Base-by-base conservation (phyloP, 2,113 vertebrate genomes). In the Pseudopodoces humilis region DNA sequence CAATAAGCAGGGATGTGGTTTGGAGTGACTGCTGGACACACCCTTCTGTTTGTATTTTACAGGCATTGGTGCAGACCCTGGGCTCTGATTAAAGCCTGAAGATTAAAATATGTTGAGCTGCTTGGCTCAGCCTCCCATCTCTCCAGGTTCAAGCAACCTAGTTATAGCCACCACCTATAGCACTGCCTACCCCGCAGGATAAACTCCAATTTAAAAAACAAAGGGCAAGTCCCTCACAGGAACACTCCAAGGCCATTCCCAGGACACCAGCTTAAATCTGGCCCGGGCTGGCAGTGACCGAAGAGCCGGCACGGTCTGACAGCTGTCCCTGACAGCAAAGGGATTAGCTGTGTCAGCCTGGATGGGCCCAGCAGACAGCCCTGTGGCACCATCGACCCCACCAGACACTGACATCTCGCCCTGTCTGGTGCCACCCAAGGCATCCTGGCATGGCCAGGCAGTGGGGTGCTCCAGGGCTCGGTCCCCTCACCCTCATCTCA, bases 301-400 rank as follows among this genome's bases (percentile, higher is more conserved):
- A 50, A 78, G 91, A 50, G 28, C 39, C 1, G 0, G 28, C 31
- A 65, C 1, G 0, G 2, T 76, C 53, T 76, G 75, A 65, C 70
- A 92, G 87, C 77, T 84, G 88, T 49, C 37, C 74, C 69, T 55
- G 44, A 9, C 28, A 67, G 46, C 0, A 2, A 75, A 20, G 31
- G 56, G 62, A 75, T 95, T 31, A 90, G 25, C 75, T 79, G 35
- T 69, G 82, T 69, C 62, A 71, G 75, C 25, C 39, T 63, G 43
- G 43, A 23, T 39, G 71, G 71, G 21, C 25, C 41, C 16, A 4
- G 18, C 23, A 13, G 39, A 9, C 28, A 77, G n/a, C 44, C 11
- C 69, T 5, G 1, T 0, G 21, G 39, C 67, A 35, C 33, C 0
- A 0, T 1, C 0, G 0, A 59, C 30, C 18, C 0, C 0, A 9